phyloP scores from a whole-genome alignment of 2,113 vertebrate genomes.

The Hypanus sabinus region DNA sequence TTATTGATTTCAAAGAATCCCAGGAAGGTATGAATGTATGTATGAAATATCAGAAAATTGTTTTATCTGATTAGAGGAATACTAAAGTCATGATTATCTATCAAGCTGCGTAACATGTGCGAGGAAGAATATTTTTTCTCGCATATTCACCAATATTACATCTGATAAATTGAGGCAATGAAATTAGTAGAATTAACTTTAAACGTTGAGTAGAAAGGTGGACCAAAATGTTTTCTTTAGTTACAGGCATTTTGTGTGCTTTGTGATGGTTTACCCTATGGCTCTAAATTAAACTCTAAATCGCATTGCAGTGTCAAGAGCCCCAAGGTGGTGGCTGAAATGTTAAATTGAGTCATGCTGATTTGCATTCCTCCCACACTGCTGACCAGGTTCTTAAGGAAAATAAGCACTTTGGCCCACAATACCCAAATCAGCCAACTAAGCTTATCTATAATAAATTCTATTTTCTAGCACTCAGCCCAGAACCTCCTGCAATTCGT shows the following conservation, averaged over 20 bases:
- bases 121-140: background rate
- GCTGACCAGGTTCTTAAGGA: too few relatives aligned
- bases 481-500: too few relatives aligned
- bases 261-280: too few relatives aligned
- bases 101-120: background rate
- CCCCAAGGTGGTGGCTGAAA: too few relatives aligned
- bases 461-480: too few relatives aligned
- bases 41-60: background rate
- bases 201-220: background rate
- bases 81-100: background rate
- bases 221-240: background rate
- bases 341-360: too few relatives aligned
- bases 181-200: background rate
- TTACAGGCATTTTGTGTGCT: background rate
- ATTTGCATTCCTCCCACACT: too few relatives aligned
- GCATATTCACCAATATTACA: background rate
- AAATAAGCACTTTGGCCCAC: too few relatives aligned
- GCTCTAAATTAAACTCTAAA: too few relatives aligned
- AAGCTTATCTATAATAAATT: too few relatives aligned
- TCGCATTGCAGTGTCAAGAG: too few relatives aligned
- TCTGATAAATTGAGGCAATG: background rate
- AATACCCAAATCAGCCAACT: too few relatives aligned
- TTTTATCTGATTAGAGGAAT: background rate
- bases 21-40: background rate
- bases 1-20: background rate